phyloP scores from a whole-genome alignment of 2,113 vertebrate genomes.

The Gallinago media region DNA sequence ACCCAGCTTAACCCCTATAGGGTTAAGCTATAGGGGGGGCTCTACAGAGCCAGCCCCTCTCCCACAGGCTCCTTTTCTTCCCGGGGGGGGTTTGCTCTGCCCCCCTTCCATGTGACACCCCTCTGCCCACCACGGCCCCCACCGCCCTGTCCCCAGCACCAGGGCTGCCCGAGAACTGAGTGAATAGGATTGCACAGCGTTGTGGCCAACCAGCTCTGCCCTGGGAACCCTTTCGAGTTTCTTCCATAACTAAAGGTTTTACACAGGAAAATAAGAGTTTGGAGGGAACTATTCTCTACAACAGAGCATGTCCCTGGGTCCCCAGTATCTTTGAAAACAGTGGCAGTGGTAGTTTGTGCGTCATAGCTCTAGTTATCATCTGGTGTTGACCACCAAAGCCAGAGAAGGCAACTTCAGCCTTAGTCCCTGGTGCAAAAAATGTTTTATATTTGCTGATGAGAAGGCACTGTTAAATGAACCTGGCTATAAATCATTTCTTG shows the following conservation, averaged over 20 bases:
- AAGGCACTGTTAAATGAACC: not conserved
- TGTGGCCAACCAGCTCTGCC: not conserved
- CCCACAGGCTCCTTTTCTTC: not conserved
- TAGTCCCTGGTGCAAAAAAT: not conserved
- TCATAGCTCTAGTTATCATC: not conserved
- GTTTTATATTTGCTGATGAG: not conserved
- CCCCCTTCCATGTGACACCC: not conserved
- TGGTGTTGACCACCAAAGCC: not conserved
- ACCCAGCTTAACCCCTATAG: not conserved
- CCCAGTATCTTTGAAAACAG: not conserved
- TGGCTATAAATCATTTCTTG: not conserved
- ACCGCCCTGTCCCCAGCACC: not conserved
- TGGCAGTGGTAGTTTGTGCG: not conserved
- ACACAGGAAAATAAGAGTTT: not conserved
- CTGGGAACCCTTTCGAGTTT: not conserved
- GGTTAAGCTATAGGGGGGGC: fast-evolving
- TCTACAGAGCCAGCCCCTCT: not conserved
- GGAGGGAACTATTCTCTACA: not conserved
- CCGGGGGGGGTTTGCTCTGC: not conserved
- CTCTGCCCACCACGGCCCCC: not conserved
- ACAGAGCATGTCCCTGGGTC: not conserved
- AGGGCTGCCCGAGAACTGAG: not conserved
- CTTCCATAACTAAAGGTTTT: not conserved
- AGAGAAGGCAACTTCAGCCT: not conserved
- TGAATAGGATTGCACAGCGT: fast-evolving